phyloP scores from a whole-genome alignment of 92 coral and sea anemone species.

The Phenganax marumi region DNA sequence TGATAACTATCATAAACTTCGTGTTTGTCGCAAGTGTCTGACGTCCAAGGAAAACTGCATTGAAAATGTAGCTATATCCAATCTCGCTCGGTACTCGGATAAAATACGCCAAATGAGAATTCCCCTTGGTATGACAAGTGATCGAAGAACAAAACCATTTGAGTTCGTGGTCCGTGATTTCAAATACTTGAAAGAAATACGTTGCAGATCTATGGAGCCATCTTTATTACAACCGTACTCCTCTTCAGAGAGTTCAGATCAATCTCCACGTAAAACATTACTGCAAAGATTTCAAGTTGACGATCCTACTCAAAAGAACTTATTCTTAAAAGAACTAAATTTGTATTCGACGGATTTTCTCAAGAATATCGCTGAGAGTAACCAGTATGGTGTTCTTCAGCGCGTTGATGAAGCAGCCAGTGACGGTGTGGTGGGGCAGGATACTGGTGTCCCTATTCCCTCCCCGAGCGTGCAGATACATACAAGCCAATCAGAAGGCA shows the following conservation, averaged over 20 bases:
- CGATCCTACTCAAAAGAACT: slow-evolving; percentile 37
- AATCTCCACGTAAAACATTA: slow-evolving; percentile 33
- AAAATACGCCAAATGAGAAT: slow-evolving; percentile 79
- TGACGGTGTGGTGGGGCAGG: background rate
- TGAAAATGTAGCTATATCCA: slow-evolving; percentile 81
- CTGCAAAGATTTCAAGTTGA: slow-evolving; percentile 38
- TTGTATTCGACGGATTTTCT: slow-evolving; percentile 40
- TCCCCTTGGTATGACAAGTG: slow-evolving; percentile 87
- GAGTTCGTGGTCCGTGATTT: slow-evolving; percentile 79
- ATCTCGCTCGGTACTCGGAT: slow-evolving; percentile 74
- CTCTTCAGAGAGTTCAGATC: background rate
- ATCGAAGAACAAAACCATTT: slow-evolving; percentile 71
- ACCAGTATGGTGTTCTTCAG: background rate
- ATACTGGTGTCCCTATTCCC: background rate
- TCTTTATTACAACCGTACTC: background rate
- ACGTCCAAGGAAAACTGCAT: slow-evolving; percentile 89
- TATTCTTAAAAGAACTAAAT: slow-evolving; percentile 31
- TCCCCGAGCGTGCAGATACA: background rate
- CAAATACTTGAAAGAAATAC: slow-evolving; percentile 22
- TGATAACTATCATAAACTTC: slow-evolving; percentile 70
- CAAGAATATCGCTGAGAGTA: slow-evolving; percentile 13
- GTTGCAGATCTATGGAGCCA: background rate
- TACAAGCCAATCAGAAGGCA: background rate
- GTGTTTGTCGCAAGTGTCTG: slow-evolving; percentile 90
- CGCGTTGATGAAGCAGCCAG: background rate